These are phyloP conservation scores for Narcine bancroftii DNA, from an alignment of 2,113 vertebrate species.

Conservation along the genomic window DNA sequence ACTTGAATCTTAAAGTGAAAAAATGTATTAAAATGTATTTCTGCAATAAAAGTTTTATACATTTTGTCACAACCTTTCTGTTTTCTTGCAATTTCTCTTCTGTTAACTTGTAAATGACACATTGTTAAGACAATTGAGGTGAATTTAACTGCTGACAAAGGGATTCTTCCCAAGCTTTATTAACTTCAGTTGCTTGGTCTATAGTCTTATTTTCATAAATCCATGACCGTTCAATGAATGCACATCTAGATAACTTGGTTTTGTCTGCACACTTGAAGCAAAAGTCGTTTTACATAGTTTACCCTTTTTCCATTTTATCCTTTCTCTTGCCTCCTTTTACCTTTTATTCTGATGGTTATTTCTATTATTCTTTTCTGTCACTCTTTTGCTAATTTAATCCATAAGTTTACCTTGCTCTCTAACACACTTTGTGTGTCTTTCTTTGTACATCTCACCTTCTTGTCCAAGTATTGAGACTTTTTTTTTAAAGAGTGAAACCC, in stretches of 20 bases:
- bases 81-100: slow-evolving; percentile 31
- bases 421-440: neutral
- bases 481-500: neutral
- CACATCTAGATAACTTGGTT: neutral
- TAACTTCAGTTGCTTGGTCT: neutral
- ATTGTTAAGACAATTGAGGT: neutral
- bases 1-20: slow-evolving; percentile 32
- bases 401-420: neutral
- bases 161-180: too few species aligned
- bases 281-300: neutral
- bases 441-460: neutral
- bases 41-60: slow-evolving; percentile 38
- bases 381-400: neutral
- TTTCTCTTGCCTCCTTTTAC: neutral
- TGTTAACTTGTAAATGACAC: neutral
- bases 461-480: neutral
- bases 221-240: neutral
- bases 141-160: neutral
- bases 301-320: neutral
- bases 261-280: neutral
- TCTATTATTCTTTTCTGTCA: too few species aligned
- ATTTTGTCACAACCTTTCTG: slow-evolving; percentile 34
- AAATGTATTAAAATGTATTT: slow-evolving; percentile 38
- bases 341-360: too few species aligned
- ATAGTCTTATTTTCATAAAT: neutral